These are phyloP conservation scores for pig (Sus scrofa) DNA, from an alignment of 2,113 vertebrate genomes.

Conservation along the genomic window DNA sequence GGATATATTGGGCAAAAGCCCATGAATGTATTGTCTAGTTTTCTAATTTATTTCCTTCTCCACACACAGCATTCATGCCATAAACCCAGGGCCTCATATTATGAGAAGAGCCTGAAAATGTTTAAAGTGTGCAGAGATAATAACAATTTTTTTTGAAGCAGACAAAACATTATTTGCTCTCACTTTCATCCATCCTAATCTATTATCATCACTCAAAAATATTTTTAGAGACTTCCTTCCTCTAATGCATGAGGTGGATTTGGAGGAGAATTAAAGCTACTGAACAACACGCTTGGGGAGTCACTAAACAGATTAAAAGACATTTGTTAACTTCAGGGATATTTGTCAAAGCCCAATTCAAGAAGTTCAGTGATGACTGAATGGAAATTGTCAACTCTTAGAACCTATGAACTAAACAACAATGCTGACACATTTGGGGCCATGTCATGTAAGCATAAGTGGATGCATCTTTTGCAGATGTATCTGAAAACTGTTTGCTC, in stretches of 20 bases:
- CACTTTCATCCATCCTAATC: background rate
- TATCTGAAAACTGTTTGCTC: background rate
- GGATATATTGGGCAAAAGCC: background rate
- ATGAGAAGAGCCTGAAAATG: background rate
- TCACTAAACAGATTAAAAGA: background rate
- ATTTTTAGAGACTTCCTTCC: constrained; percentile 41
- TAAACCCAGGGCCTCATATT: background rate
- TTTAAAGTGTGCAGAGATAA: background rate
- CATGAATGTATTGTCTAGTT: background rate
- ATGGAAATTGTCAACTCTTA: background rate
- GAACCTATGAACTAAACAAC: background rate
- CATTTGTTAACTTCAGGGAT: background rate
- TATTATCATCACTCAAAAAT: constrained; percentile 12
- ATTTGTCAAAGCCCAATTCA: background rate
- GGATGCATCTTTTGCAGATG: background rate
- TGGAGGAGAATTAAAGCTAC: background rate
- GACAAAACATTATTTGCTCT: background rate
- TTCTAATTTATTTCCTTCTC: constrained; percentile 21
- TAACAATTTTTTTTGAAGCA: background rate
- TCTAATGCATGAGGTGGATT: background rate
- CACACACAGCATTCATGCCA: background rate
- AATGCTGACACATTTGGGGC: background rate
- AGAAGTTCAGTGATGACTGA: background rate
- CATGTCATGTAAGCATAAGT: background rate
- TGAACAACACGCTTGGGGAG: background rate